phyloP scores from a whole-genome alignment of 2,888 invertebrate species.

The Caenorhabditis sp. region DNA sequence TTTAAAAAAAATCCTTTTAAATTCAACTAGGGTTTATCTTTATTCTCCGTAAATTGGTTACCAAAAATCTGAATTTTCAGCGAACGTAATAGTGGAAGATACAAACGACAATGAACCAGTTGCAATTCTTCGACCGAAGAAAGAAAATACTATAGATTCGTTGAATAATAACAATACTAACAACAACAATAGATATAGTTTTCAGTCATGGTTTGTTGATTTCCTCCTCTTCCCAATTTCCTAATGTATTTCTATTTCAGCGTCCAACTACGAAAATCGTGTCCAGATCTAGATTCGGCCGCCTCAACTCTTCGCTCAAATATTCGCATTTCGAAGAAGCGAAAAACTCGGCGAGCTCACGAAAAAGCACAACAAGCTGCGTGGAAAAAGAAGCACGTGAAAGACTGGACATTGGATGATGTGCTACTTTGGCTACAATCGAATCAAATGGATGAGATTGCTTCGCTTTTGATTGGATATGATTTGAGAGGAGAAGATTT shows the following conservation, averaged over 20 bases:
- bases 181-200: constrained; percentile 31
- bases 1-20: no score
- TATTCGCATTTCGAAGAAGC: constrained; percentile 34
- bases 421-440: constrained; percentile 59
- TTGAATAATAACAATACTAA: neutral
- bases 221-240: no score
- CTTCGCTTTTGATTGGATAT: constrained; percentile 56
- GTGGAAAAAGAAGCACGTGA: constrained; percentile 41
- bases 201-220: constrained; percentile 32
- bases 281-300: constrained; percentile 48
- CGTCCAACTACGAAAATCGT: constrained; percentile 50
- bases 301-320: constrained; percentile 30
- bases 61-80: constrained; percentile 27
- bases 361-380: constrained; percentile 44
- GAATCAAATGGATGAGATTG: constrained; percentile 54
- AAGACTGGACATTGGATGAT: constrained; percentile 58
- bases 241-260: constrained; percentile 14
- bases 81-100: constrained; percentile 41
- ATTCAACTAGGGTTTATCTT: neutral
- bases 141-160: constrained; percentile 12
- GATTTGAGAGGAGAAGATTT: constrained; percentile 56
- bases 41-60: no score
- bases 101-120: constrained; percentile 5
- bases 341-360: constrained; percentile 39
- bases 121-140: constrained; percentile 25